Evolutionary conservation across 1,140 invertebrate genomes (phyloP), one percentile per base, ranked within the genome.

Genomic region (Drosophila sp.): DNA sequence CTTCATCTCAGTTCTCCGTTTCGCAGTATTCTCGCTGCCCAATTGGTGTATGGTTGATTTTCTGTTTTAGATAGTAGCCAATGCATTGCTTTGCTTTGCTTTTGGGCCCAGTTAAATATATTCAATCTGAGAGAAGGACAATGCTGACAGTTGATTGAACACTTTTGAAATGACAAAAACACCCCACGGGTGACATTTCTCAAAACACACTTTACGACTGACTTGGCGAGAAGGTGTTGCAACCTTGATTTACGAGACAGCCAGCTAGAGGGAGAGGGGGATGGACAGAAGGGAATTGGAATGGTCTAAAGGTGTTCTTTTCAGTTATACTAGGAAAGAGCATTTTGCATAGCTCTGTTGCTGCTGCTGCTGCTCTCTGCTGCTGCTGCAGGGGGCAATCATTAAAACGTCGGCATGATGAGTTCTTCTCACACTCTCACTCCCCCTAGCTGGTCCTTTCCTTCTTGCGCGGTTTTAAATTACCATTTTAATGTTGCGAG

Each of bases 351-450:
- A 62, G 81, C 73, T 40, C 17, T 30, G 17, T n/a, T 47, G 70
- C 44, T 25, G 17, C 17, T 30, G 17, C 17, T 47, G 70, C 44
- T 25, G 17, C 23, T 47, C 17, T 17, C 17, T 25, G 17, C 23
- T 47, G 23, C 4, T 29, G n/a, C 32, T 29, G 64, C 79, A 78
- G 61, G 56, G 82, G 82, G 83, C 79, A 82, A 79, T 87, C 80
- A 87, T 89, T 87, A 89, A 89, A 89, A 87, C 80, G 85, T 89
- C 84, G 62, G 80, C 76, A 75, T 84, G 84, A 89, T 87, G 84
- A 89, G 80, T 84, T 80, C 77, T 84, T 80, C 77, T 44, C 76
- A 56, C 68, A 38, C 44, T 25, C 75, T 40, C 64, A 10, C 23
- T 47, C 17, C n/a, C 38, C 55, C 58, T 55, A 4, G 1, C 25